Percentiles rank a stretch among this genome's conserved stretches.
phyloP scores from a whole-genome alignment of 2,113 vertebrate species.

The Aphelocoma coerulescens region DNA sequence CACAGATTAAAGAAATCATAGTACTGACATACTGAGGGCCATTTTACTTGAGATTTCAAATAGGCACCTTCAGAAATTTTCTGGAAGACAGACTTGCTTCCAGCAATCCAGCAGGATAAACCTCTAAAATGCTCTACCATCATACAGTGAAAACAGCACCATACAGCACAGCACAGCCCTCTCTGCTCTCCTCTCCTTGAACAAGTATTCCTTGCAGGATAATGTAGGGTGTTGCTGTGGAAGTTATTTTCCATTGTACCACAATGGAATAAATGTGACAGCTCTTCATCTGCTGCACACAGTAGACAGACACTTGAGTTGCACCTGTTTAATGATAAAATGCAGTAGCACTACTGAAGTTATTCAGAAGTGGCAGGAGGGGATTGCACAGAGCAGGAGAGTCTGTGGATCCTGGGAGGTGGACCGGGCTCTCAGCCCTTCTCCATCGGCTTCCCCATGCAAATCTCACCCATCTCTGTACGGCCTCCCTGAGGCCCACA shows the following conservation, averaged over 20 bases:
- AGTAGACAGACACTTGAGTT: neutral
- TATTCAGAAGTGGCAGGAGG: neutral
- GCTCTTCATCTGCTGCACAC: neutral
- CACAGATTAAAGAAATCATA: neutral
- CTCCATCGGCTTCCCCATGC: neutral
- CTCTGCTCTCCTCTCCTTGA: neutral
- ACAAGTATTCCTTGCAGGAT: neutral
- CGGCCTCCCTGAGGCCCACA: rapidly evolving
- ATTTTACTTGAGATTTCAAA: neutral
- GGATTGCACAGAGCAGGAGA: neutral
- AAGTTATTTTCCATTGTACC: neutral
- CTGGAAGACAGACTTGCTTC: neutral
- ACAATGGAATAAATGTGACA: neutral
- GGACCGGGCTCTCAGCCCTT: neutral
- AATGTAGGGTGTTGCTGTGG: neutral
- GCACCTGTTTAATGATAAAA: neutral
- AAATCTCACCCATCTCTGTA: neutral
- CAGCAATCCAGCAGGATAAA: neutral
- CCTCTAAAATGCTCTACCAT: neutral
- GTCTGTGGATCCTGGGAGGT: neutral
- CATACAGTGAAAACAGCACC: rapidly evolving
- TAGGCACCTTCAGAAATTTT: neutral
- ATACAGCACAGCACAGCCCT: neutral
- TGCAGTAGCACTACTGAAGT: neutral
- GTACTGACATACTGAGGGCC: neutral